Percentiles rank a stretch among this genome's conserved stretches.
phyloP scores from a whole-genome alignment of 2,113 vertebrate species.

The Pedetes capensis region DNA sequence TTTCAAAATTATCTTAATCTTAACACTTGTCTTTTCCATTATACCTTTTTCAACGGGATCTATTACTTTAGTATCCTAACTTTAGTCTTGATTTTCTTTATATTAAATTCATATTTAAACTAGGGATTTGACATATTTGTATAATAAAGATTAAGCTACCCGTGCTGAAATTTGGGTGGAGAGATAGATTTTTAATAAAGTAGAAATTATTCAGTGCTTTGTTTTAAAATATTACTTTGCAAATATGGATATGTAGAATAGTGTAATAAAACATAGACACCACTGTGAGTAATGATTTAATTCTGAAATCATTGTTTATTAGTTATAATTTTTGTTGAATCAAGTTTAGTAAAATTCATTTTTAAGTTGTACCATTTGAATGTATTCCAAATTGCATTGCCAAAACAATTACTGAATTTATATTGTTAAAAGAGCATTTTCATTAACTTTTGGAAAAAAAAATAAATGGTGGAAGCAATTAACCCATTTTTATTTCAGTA shows the following conservation, averaged over 20 bases:
- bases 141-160: neutral
- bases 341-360: too few species aligned
- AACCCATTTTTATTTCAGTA: neutral
- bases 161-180: neutral
- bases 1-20: neutral
- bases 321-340: neutral
- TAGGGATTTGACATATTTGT: neutral
- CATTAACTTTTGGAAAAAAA: neutral
- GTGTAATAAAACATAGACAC: neutral
- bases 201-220: neutral
- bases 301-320: neutral
- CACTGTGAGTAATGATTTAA: neutral
- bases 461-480: neutral
- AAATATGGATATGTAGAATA: too few species aligned
- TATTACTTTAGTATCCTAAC: neutral
- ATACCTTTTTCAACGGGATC: fast-evolving
- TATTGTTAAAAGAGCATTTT: too few species aligned
- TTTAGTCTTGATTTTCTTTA: neutral
- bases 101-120: neutral
- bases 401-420: too few species aligned
- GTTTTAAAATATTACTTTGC: neutral
- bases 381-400: neutral
- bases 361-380: too few species aligned
- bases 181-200: neutral
- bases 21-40: neutral